phyloP scores from a whole-genome alignment of 2,888 invertebrate species.

The Cryptocephalus moraei region DNA sequence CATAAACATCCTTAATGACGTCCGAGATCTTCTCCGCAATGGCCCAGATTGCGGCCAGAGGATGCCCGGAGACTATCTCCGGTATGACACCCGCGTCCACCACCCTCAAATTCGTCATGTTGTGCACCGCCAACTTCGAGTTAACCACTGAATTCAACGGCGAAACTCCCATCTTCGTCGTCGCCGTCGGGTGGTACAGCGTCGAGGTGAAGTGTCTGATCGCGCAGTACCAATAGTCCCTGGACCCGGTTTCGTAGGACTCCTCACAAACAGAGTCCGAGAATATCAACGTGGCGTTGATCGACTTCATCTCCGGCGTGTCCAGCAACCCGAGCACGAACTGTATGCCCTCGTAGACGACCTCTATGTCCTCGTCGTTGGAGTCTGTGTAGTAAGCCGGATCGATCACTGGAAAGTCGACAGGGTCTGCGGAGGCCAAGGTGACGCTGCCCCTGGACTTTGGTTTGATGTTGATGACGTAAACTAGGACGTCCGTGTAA shows the following conservation, averaged over 20 bases:
- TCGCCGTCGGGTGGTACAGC: constrained; percentile 42
- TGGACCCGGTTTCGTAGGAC: not conserved
- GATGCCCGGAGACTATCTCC: constrained; percentile 40
- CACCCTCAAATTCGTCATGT: constrained; percentile 41
- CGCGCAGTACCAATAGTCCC: constrained; percentile 41
- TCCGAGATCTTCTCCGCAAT: constrained; percentile 46
- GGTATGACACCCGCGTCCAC: constrained; percentile 47
- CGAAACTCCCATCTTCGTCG: constrained; percentile 43
- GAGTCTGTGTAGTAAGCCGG: constrained; percentile 6
- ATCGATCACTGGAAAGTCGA: not conserved
- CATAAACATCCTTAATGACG: constrained; percentile 32
- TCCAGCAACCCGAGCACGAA: constrained; percentile 15
- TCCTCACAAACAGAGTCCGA: constrained; percentile 19
- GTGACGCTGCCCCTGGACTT: not conserved
- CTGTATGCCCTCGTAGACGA: constrained; percentile 48
- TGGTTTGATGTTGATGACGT: not conserved
- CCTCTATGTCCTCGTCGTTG: constrained; percentile 48
- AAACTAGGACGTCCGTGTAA: not conserved
- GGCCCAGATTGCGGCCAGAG: constrained; percentile 43
- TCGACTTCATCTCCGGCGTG: constrained; percentile 49
- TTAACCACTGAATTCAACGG: constrained; percentile 45
- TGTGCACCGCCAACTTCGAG: constrained; percentile 40
- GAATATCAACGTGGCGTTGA: constrained; percentile 42
- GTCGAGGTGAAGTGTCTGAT: constrained; percentile 36
- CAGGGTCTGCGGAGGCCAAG: not conserved